A percentile compares a stretch with the other conserved stretches of the same genome.
phyloP scores from a whole-genome alignment of 2,797 vertebrate genomes.

The Monodelphis domestica region DNA sequence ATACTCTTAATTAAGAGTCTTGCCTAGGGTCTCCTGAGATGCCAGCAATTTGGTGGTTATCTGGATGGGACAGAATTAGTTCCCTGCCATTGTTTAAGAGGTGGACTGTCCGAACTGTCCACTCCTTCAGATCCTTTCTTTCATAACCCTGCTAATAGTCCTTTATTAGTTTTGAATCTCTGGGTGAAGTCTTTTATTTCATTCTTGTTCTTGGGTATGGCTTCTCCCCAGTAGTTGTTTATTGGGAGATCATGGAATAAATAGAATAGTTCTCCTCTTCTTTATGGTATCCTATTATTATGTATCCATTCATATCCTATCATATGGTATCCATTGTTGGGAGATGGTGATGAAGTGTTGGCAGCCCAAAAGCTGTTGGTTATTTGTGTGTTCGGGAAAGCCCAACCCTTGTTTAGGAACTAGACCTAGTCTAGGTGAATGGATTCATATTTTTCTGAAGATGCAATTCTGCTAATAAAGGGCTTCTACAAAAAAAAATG shows the following conservation, averaged over 20 bases:
- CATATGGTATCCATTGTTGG: neutral
- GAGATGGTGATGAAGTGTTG: neutral
- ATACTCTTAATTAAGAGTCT: neutral
- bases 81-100: neutral
- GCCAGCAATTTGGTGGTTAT: neutral
- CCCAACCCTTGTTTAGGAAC: neutral
- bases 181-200: neutral
- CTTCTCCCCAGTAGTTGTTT: neutral
- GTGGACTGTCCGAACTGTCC: neutral
- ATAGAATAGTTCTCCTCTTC: neutral
- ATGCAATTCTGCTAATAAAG: slow-evolving; percentile 4
- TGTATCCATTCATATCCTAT: no score
- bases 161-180: neutral
- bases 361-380: neutral
- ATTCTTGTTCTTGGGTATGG: neutral
- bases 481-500: neutral
- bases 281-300: neutral
- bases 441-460: neutral
- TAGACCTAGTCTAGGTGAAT: neutral
- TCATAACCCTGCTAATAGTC: neutral
- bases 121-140: neutral
- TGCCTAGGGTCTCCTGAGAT: neutral
- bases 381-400: neutral
- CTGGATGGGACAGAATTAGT: neutral
- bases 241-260: neutral